Evolutionary conservation across 2,888 invertebrate genomes (phyloP).

Genomic region (Sesia apiformis): DNA sequence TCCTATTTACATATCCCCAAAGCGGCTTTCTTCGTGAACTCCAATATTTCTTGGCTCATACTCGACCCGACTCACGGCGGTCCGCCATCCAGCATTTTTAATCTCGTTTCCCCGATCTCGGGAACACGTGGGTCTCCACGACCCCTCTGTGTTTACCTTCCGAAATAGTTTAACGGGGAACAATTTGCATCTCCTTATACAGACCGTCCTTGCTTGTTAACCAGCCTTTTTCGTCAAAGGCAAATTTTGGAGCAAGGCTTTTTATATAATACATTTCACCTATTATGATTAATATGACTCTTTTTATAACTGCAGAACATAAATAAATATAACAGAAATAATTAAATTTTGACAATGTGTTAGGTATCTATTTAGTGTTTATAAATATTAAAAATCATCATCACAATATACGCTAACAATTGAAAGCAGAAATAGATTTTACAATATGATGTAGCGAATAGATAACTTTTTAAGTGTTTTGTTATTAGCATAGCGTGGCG

Average conservation of each 20-base stretch:
- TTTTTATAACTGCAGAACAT: too few relatives aligned
- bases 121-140: conserved; percentile 54
- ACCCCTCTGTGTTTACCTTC: conserved; percentile 70
- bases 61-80: conserved; percentile 51
- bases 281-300: too few relatives aligned
- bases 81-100: conserved; percentile 70
- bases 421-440: neutral
- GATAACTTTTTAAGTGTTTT: too few relatives aligned
- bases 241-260: conserved; percentile 7
- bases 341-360: neutral
- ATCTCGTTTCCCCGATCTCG: conserved; percentile 66
- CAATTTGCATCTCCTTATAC: conserved; percentile 74
- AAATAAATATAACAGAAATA: neutral
- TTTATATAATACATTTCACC: neutral
- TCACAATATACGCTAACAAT: neutral
- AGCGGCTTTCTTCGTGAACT: conserved; percentile 67
- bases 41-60: conserved; percentile 62
- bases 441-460: neutral
- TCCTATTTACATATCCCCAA: conserved; percentile 70
- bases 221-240: conserved; percentile 39
- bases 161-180: conserved; percentile 72
- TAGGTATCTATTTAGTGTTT: too few relatives aligned
- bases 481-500: too few relatives aligned
- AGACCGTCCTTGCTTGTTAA: conserved; percentile 66
- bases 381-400: neutral